These are phyloP conservation scores for Sceloporus undulatus DNA, from an alignment of 2,113 vertebrate genomes.

Conservation along the genomic window DNA sequence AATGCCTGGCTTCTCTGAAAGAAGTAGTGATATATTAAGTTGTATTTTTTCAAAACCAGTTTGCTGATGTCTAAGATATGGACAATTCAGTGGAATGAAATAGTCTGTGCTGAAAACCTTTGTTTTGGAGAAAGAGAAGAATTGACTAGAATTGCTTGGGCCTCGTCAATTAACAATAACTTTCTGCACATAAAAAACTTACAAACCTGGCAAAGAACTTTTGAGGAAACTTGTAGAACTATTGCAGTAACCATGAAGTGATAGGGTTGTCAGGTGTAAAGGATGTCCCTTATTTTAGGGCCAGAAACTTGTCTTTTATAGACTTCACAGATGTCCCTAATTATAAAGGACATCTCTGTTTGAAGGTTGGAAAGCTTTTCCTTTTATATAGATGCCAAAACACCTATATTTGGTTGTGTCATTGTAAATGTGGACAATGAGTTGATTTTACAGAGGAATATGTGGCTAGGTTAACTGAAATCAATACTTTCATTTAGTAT, in stretches of 20 bases:
- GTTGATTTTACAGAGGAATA: too few species aligned
- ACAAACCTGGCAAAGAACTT: slow-evolving; percentile 33
- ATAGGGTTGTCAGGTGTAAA: too few species aligned
- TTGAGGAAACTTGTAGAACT: slow-evolving; percentile 48
- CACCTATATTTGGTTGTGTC: too few species aligned
- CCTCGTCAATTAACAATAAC: slow-evolving; percentile 37
- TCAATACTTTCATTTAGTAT: too few species aligned
- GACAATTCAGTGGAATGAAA: slow-evolving; percentile 51
- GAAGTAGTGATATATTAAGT: slow-evolving; percentile 47
- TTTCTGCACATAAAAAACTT: slow-evolving; percentile 41
- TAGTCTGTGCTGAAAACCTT: slow-evolving; percentile 8
- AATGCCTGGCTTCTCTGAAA: slow-evolving; percentile 46
- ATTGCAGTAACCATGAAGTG: slow-evolving; percentile 20
- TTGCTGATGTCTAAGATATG: slow-evolving; percentile 52
- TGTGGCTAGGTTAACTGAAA: too few species aligned
- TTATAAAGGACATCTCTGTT: too few species aligned
- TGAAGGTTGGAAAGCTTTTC: too few species aligned
- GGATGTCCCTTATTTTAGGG: too few species aligned
- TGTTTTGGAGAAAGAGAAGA: slow-evolving; percentile 19
- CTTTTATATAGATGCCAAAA: too few species aligned
- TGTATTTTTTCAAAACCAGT: slow-evolving; percentile 50
- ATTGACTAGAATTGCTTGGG: slow-evolving; percentile 54
- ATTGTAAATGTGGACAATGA: too few species aligned
- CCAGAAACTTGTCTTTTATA: too few species aligned
- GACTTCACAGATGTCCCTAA: too few species aligned